Base-by-base conservation (phyloP, 1,140 invertebrate species). In the Trypoxylus dichotomus region DNA sequence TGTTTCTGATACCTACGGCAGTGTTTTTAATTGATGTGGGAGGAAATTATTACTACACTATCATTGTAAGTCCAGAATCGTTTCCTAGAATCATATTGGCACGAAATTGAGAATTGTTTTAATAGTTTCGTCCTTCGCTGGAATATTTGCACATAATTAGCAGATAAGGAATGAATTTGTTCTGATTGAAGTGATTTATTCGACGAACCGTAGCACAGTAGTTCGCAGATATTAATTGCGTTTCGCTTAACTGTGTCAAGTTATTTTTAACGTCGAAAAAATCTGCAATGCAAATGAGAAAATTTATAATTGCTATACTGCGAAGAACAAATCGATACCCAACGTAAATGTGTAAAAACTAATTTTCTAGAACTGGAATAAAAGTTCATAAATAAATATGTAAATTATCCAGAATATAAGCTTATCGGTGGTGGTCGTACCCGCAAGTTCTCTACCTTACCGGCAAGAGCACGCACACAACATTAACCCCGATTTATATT, bases 401-500 rank as follows among this genome's bases (percentile, higher is more conserved):
- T 73, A 81, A 83, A 82, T 82, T 27, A 63, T 73, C 74, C 41
- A 58, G 77, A 78, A 77, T 81, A 83, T 81, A 80, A 83, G 82
- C 83, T 83, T 83, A 83, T 83, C 83, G 80, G 79, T 82, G 81
- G 81, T 81, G 80, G 80, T 77, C 79, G 75, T 76, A 78, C 80
- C 82, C 76, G 82, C 77, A 60, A 79, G 80, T 83, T 83, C 74
- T 77, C 81, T 83, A 81, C 80, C 79, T 82, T 80, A 81, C 79
- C 81, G 82, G 81, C 68, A 81, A 81, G 83, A 81, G 83, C 85
- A 85, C 85, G 85, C 85, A 86, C 84, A 85, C 82, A 82, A 84
- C 84, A 86, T 86, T 86, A 86, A 86, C 84, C 85, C 84, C 85
- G 85, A 86, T 86, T 86, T 86, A 86, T 86, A 86, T 85, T 87